Percentiles rank a stretch among this genome's conserved stretches.
phyloP scores from a whole-genome alignment of 30 jellyfish, hydroid and myxozoan species.

The Morbakka virulenta region DNA sequence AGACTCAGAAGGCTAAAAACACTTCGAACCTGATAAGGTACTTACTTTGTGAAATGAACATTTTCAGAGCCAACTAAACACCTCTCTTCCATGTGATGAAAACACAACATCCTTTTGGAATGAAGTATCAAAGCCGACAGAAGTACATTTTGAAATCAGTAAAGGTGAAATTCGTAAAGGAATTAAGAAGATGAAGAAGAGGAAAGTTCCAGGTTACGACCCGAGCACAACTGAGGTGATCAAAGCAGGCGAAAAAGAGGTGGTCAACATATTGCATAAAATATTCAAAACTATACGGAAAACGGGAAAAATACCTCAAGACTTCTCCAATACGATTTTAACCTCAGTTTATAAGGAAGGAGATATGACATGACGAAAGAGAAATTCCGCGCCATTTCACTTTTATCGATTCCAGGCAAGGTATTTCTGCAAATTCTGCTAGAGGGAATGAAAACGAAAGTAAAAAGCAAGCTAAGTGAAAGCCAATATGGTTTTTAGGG shows the following conservation, averaged over 20 bases:
- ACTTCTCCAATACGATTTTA: slow-evolving; percentile 13
- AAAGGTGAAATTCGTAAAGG: too few species aligned
- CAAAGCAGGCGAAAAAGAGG: too few species aligned
- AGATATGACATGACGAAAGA: slow-evolving; percentile 7
- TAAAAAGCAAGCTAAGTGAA: not conserved
- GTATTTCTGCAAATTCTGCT: slow-evolving; percentile 16
- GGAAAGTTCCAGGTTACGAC: slow-evolving; percentile 22
- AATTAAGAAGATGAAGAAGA: not conserved
- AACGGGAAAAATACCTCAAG: slow-evolving; percentile 8
- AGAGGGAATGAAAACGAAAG: slow-evolving; percentile 16
- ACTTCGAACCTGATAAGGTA: not conserved
- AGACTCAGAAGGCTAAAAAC: slow-evolving; percentile 11
- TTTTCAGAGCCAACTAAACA: slow-evolving; percentile 17
- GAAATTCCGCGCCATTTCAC: slow-evolving; percentile 19
- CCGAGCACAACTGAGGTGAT: slow-evolving; percentile 14
- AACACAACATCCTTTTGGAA: not conserved
- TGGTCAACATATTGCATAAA: too few species aligned
- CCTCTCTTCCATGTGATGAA: slow-evolving; percentile 7
- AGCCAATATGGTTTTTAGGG: slow-evolving; percentile 17
- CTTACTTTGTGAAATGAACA: slow-evolving; percentile 16
- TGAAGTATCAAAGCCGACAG: not conserved
- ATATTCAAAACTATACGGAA: slow-evolving; percentile 4
- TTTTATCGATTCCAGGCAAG: slow-evolving; percentile 30
- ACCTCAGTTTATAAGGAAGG: slow-evolving; percentile 13
- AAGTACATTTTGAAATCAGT: not conserved